These are phyloP conservation scores for Saturnia pavonia DNA, from an alignment of 2,888 invertebrate genomes.

Conservation along the genomic window DNA sequence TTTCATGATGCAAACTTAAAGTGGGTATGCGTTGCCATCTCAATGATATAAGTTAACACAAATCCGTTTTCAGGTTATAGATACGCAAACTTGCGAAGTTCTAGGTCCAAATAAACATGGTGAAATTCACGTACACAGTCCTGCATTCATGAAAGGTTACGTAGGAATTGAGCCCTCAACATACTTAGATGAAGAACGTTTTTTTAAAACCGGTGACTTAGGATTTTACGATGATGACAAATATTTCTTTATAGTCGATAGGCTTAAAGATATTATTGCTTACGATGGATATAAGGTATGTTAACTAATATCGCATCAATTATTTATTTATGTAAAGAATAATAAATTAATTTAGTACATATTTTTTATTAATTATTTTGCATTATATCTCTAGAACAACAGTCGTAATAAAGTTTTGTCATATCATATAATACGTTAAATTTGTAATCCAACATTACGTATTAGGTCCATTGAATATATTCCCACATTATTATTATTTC, in stretches of 20 bases:
- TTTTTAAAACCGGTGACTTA: slow-evolving; percentile 60
- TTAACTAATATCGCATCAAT: background rate
- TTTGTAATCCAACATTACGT: too few relatives aligned
- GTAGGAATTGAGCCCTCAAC: slow-evolving; percentile 52
- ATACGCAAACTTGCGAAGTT: slow-evolving; percentile 65
- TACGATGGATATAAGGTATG: slow-evolving; percentile 55
- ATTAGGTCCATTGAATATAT: too few relatives aligned
- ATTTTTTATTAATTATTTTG: too few relatives aligned
- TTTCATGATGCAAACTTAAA: too few relatives aligned
- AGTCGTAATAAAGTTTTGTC: too few relatives aligned
- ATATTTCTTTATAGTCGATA: slow-evolving; percentile 58
- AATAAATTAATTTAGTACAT: too few relatives aligned
- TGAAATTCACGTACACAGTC: slow-evolving; percentile 64
- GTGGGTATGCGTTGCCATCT: too few relatives aligned
- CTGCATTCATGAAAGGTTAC: slow-evolving; percentile 66
- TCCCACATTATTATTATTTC: too few relatives aligned
- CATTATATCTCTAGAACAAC: too few relatives aligned
- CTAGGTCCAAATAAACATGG: slow-evolving; percentile 69
- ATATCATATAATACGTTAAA: too few relatives aligned
- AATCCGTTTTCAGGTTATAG: slow-evolving; percentile 54
- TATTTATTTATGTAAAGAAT: too few relatives aligned
- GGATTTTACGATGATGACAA: slow-evolving; percentile 62
- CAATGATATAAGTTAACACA: too few relatives aligned
- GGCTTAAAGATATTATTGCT: slow-evolving; percentile 56
- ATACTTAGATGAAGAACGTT: slow-evolving; percentile 57